These are phyloP conservation scores for Corythoichthys haematopterus DNA, from an alignment of 2,113 vertebrate species.

Conservation along the genomic window DNA sequence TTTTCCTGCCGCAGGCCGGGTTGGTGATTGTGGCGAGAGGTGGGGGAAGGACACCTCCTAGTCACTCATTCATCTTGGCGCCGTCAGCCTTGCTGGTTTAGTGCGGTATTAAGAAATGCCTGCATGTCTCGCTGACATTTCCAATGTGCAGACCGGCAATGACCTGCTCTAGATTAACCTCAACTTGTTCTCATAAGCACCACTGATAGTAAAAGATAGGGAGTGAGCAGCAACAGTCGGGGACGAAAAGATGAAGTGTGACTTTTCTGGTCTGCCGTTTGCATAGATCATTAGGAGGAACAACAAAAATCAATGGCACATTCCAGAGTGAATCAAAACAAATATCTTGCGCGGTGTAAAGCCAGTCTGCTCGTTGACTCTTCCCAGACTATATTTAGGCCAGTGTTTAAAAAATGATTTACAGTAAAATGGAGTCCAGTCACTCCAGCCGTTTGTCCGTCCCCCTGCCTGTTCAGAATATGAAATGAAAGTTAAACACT, in stretches of 20 bases:
- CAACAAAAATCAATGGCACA: slow-evolving; percentile 62
- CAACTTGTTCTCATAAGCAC: slow-evolving; percentile 63
- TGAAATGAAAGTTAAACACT: slow-evolving; percentile 74
- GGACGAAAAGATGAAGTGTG: slow-evolving; percentile 40
- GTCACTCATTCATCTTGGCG: slow-evolving; percentile 63
- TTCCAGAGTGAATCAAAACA: slow-evolving; percentile 67
- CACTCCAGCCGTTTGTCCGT: slow-evolving; percentile 46
- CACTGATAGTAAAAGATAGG: slow-evolving; percentile 59
- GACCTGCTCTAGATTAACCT: slow-evolving; percentile 70
- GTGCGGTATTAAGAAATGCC: slow-evolving; percentile 66
- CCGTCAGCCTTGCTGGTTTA: slow-evolving; percentile 63
- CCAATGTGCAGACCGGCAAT: slow-evolving; percentile 56
- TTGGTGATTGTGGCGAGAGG: slow-evolving; percentile 25
- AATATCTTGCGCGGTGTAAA: slow-evolving; percentile 51
- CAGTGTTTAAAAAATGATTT: slow-evolving; percentile 70
- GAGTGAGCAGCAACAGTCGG: neutral
- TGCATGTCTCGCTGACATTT: slow-evolving; percentile 72
- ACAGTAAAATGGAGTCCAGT: slow-evolving; percentile 64
- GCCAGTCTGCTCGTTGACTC: slow-evolving; percentile 57
- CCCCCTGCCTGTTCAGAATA: slow-evolving; percentile 68
- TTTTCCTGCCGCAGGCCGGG: slow-evolving; percentile 38
- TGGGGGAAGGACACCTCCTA: slow-evolving; percentile 39
- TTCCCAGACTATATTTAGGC: slow-evolving; percentile 63
- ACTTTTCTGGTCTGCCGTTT: slow-evolving; percentile 52
- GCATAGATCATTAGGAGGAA: slow-evolving; percentile 61